phyloP scores from a whole-genome alignment of 1,140 invertebrate genomes.

The Zaprionus capensis region DNA sequence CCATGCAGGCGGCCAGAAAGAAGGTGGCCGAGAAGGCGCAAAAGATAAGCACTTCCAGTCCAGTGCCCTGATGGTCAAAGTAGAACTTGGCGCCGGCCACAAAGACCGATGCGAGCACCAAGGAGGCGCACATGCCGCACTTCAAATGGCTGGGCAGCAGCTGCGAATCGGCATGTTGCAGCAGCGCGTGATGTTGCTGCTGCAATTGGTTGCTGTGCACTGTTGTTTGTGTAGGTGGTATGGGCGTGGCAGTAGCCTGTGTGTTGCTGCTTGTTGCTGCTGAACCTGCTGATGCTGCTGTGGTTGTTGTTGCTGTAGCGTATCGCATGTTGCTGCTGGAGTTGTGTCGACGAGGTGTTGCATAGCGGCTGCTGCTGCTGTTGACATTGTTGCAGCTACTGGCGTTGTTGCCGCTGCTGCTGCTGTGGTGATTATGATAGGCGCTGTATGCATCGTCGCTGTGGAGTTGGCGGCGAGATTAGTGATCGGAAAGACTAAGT shows the following conservation, averaged over 20 bases:
- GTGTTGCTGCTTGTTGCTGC: background rate
- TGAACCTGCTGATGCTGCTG: conserved; percentile 1
- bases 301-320: conserved; percentile 34
- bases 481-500: conserved; percentile 10
- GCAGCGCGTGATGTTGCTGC: conserved; percentile 63
- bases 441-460: conserved; percentile 71
- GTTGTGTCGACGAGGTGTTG: conserved; percentile 66
- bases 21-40: conserved; percentile 87
- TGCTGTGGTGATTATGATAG: conserved; percentile 59
- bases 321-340: conserved; percentile 68
- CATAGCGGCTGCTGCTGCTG: conserved; percentile 55
- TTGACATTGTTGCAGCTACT: conserved; percentile 36
- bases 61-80: conserved; percentile 87
- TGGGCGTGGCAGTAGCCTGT: conserved; percentile 21
- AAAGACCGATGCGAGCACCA: conserved; percentile 87
- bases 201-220: conserved; percentile 57
- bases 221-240: conserved; percentile 43
- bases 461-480: conserved; percentile 5
- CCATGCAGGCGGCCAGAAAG: conserved; percentile 87
- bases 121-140: conserved; percentile 88
- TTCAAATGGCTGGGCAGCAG: conserved; percentile 86
- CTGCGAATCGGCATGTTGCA: conserved; percentile 73
- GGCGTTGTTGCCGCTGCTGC: conserved; percentile 39
- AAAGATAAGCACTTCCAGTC: conserved; percentile 88
- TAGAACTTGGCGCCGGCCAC: conserved; percentile 89